Conservation (phyloP, 1,140 invertebrate species). For the Homarus americanus region DNA sequence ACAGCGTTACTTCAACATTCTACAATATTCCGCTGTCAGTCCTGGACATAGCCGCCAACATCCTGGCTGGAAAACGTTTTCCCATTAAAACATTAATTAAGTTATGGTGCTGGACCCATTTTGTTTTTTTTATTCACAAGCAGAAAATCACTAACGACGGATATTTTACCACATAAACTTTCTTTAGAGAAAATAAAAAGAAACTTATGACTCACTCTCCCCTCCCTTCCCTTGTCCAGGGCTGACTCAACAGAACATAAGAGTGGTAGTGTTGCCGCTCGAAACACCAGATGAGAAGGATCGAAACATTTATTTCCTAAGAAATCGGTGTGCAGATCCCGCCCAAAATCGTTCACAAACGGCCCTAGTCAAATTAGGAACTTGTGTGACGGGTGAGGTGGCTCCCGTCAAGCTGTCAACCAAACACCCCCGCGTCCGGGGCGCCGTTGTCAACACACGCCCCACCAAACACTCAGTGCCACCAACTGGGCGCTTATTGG, state of each 20-base stretch:
- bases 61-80: too few relatives aligned
- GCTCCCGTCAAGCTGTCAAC: slow-evolving; percentile 55
- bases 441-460: not conserved
- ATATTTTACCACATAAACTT: too few relatives aligned
- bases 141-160: too few relatives aligned
- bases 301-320: not conserved
- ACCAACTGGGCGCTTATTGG: not conserved
- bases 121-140: too few relatives aligned
- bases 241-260: slow-evolving; percentile 24
- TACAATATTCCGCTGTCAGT: slow-evolving; percentile 44
- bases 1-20: slow-evolving; percentile 51
- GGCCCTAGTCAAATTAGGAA: slow-evolving; percentile 69
- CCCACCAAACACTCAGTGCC: not conserved
- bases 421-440: slow-evolving; percentile 17
- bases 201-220: not conserved
- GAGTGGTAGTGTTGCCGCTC: slow-evolving; percentile 25
- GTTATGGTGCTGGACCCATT: too few relatives aligned
- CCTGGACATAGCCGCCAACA: slow-evolving; percentile 39
- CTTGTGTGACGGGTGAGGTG: slow-evolving; percentile 54
- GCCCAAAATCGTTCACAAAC: slow-evolving; percentile 15
- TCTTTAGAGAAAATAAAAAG: not conserved
- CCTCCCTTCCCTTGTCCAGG: slow-evolving; percentile 18
- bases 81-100: too few relatives aligned
- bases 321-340: not conserved
- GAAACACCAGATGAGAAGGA: slow-evolving; percentile 28